Conservation (phyloP, 2,888 invertebrate species). For the Allacma fusca region DNA sequence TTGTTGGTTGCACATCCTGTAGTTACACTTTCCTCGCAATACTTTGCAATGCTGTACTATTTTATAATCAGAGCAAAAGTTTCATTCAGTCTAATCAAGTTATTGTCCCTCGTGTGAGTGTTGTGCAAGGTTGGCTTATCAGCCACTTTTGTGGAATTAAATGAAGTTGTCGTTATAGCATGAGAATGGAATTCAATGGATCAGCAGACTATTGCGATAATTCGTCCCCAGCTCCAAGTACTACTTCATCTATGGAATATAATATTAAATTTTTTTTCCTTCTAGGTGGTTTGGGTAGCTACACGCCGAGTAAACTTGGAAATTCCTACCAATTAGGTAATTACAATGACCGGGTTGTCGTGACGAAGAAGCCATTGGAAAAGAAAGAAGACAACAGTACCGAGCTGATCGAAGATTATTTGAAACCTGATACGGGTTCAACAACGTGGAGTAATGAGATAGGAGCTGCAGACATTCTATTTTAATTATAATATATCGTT, state of each 20-base stretch:
- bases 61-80: too few relatives aligned
- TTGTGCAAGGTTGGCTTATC: too few relatives aligned
- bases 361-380: constrained; percentile 48
- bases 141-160: too few relatives aligned
- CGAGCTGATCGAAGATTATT: constrained; percentile 61
- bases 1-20: too few relatives aligned
- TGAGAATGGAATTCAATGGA: too few relatives aligned
- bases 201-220: too few relatives aligned
- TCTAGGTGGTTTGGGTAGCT: constrained; percentile 71
- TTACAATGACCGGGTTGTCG: constrained; percentile 53
- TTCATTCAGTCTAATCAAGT: too few relatives aligned
- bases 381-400: constrained; percentile 63
- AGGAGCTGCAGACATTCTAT: constrained; percentile 57
- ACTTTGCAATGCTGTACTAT: too few relatives aligned
- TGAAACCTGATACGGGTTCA: constrained; percentile 57
- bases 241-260: not conserved
- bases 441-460: constrained; percentile 61
- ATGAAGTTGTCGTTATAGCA: too few relatives aligned
- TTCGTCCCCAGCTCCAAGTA: not conserved
- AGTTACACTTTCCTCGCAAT: too few relatives aligned
- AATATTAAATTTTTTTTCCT: not conserved
- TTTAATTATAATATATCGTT: constrained; percentile 43
- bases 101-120: too few relatives aligned
- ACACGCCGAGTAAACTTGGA: constrained; percentile 80
- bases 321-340: constrained; percentile 57